These are phyloP conservation scores for Lineus longissimus DNA, from an alignment of 1,140 invertebrate genomes.

Conservation along the genomic window DNA sequence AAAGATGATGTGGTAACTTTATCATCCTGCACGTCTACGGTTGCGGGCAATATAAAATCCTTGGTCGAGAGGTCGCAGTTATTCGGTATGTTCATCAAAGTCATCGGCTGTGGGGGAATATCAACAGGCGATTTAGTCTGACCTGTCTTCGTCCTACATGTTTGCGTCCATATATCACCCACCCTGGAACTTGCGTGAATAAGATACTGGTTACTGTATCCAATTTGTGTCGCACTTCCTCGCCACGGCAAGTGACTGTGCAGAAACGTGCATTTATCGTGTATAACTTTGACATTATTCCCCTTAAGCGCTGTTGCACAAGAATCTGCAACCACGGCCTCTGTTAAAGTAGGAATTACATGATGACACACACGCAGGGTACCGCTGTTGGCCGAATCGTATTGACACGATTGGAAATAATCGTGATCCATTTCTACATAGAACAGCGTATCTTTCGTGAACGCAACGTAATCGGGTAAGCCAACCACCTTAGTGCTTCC, in stretches of 20 bases:
- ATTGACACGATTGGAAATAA: constrained; percentile 4
- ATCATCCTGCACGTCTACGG: not conserved
- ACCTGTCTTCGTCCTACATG: constrained; percentile 3
- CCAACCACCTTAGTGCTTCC: not conserved
- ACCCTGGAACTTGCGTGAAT: constrained; percentile 5
- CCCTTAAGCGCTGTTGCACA: not conserved
- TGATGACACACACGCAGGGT: not conserved
- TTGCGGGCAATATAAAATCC: constrained; percentile 5
- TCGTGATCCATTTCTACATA: constrained; percentile 5
- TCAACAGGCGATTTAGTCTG: not conserved
- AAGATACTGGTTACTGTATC: not conserved
- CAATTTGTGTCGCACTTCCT: constrained; percentile 6
- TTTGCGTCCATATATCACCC: constrained; percentile 1
- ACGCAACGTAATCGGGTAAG: constrained; percentile 3
- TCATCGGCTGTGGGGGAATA: constrained; percentile 4
- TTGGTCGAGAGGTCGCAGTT: constrained; percentile 2
- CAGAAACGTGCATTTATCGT: constrained; percentile 6
- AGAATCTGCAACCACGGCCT: not conserved
- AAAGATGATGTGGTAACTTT: not conserved
- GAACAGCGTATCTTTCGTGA: constrained; percentile 4
- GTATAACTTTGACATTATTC: constrained; percentile 1
- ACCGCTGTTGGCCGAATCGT: constrained; percentile 7
- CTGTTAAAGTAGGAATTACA: not conserved
- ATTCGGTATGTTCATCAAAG: not conserved
- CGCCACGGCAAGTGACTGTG: constrained; percentile 1